These are phyloP conservation scores for Hypocryptadius cinnamomeus DNA, from an alignment of 2,113 vertebrate species.

Conservation along the genomic window DNA sequence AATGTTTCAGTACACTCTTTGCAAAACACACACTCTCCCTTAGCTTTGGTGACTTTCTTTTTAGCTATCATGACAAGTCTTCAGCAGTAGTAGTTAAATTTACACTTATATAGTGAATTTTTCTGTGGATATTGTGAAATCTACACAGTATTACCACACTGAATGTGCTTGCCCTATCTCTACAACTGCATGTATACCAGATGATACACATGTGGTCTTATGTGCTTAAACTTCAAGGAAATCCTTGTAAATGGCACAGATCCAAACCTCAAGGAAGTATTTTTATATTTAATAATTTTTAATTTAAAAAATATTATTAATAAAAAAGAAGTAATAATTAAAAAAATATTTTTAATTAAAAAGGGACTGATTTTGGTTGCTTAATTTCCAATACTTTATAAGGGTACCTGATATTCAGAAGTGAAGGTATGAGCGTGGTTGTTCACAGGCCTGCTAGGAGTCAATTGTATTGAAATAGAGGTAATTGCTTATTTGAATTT, in stretches of 20 bases:
- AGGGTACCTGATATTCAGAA: not conserved
- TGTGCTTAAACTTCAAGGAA: not conserved
- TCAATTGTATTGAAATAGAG: not conserved
- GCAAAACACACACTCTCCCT: not conserved
- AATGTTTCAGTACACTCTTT: not conserved
- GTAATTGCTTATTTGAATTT: not conserved
- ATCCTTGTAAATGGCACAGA: not conserved
- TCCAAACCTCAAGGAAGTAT: not conserved
- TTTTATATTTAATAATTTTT: not conserved
- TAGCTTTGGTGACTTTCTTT: not conserved
- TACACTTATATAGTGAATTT: not conserved
- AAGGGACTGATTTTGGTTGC: not conserved
- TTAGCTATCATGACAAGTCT: not conserved
- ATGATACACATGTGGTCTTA: not conserved
- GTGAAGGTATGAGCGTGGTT: not conserved
- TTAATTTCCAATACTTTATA: not conserved
- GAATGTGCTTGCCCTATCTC: not conserved
- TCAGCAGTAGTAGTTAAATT: not conserved
- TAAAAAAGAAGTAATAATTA: not conserved
- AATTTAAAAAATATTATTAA: not conserved
- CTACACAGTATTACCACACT: fast-evolving
- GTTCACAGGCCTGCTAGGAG: not conserved
- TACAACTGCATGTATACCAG: not conserved
- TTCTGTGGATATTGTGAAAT: not conserved
- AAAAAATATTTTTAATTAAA: not conserved